Conservation (phyloP, 2,113 vertebrate species). For the Rousettus leschenaultii region DNA sequence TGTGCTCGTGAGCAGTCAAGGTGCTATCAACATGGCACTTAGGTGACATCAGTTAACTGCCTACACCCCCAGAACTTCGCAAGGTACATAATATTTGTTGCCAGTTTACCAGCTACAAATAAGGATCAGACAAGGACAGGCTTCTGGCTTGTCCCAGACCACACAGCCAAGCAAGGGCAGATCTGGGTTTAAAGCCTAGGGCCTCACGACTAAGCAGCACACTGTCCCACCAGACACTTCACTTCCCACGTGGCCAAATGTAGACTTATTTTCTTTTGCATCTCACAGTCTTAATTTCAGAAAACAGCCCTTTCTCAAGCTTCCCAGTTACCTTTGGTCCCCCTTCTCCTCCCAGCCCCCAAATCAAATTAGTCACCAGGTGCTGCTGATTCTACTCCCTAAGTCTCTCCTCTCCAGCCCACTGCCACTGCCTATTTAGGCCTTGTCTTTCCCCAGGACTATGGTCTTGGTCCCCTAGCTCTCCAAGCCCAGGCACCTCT, state of each 20-base stretch:
- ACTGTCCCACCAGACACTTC: neutral
- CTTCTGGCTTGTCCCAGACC: neutral
- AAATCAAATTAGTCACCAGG: neutral
- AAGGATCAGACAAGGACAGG: neutral
- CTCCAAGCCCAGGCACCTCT: neutral
- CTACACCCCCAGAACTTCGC: neutral
- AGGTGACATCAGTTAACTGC: neutral
- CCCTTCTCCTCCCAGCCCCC: neutral
- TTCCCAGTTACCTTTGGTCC: neutral
- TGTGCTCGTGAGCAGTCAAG: neutral
- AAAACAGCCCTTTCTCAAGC: neutral
- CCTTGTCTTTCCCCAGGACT: neutral
- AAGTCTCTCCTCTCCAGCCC: neutral
- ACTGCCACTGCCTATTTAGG: neutral
- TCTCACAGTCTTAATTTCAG: neutral
- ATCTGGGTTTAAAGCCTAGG: neutral
- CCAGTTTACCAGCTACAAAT: neutral
- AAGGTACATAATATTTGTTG: neutral
- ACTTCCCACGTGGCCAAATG: neutral
- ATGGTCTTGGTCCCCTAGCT: neutral
- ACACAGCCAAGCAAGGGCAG: neutral
- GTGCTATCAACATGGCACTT: neutral
- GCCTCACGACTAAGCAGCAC: neutral
- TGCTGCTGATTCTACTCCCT: no score
- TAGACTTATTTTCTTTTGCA: neutral